A percentile compares a stretch with the other conserved stretches of the same genome.
These are phyloP conservation scores for Tympanuchus pallidicinctus DNA, from an alignment of 2,113 vertebrate species.

Conservation along the genomic window DNA sequence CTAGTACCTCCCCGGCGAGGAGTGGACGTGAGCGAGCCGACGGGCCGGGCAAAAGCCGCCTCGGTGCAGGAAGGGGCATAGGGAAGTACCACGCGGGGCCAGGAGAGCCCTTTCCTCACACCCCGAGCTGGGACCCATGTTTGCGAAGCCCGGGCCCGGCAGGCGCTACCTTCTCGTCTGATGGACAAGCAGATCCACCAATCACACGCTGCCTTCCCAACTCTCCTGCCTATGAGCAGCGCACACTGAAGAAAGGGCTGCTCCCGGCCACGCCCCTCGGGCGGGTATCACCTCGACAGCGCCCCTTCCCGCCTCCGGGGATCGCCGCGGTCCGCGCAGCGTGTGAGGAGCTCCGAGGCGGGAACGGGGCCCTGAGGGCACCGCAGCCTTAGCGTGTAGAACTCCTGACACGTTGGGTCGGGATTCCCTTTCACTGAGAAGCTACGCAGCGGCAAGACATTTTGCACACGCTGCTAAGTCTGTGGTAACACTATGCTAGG, in stretches of 20 bases:
- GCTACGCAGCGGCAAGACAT: accelerated
- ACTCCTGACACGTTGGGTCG: accelerated
- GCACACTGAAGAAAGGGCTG: accelerated
- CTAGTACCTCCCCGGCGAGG: too few species aligned
- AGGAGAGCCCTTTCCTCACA: accelerated
- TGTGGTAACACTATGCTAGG: too few species aligned
- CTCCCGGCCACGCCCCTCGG: accelerated
- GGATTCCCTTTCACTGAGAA: accelerated
- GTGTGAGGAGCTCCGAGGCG: not conserved
- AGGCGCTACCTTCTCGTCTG: accelerated
- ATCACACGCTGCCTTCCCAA: not conserved
- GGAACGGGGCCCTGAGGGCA: accelerated
- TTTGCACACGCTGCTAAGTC: accelerated
- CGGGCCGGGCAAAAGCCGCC: not conserved
- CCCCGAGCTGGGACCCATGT: accelerated
- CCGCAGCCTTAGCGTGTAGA: accelerated
- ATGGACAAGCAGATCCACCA: not conserved
- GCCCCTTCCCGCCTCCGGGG: not conserved
- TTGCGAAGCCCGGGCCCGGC: too few species aligned
- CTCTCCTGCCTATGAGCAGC: not conserved
- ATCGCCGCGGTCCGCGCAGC: too few species aligned
- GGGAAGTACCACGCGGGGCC: accelerated
- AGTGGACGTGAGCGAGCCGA: not conserved
- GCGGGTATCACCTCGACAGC: accelerated
- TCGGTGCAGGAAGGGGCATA: accelerated